Evolutionary conservation across 2,113 vertebrate genomes (phyloP).

Genomic region (Ameiurus melas): DNA sequence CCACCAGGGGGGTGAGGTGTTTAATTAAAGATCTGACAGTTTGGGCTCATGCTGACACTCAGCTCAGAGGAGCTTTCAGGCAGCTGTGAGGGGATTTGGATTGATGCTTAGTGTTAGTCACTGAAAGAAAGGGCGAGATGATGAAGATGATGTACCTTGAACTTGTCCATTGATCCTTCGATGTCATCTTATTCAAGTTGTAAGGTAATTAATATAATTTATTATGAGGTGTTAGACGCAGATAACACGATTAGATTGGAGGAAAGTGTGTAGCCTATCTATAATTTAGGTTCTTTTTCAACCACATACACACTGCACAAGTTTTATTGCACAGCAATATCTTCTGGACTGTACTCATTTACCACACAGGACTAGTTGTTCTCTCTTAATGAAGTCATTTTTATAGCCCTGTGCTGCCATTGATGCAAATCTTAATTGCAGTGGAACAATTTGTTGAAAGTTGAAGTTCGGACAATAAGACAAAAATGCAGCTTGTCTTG

Average conservation of each 20-base stretch:
- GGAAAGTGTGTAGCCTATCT: neutral
- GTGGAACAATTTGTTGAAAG: neutral
- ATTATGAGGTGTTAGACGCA: neutral
- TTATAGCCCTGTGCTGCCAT: neutral
- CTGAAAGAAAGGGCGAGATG: constrained; percentile 3
- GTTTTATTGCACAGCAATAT: neutral
- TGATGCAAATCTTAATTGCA: neutral
- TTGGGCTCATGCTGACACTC: constrained; percentile 57
- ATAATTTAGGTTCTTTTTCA: neutral
- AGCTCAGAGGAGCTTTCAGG: neutral
- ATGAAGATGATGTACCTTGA: neutral
- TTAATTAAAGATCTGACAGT: constrained; percentile 68
- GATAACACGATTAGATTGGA: neutral
- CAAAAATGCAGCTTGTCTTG: neutral
- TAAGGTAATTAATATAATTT: neutral
- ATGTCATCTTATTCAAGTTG: neutral
- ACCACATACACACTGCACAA: neutral
- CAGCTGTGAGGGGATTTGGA: constrained; percentile 28
- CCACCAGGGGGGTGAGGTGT: constrained; percentile 60
- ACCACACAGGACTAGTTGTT: neutral
- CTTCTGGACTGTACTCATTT: neutral
- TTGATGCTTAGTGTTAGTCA: neutral
- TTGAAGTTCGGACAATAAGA: neutral
- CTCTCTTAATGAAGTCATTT: neutral
- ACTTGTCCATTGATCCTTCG: neutral